Base-by-base conservation (phyloP, 2,888 invertebrate species). In the Asteroscopus sphinx region DNA sequence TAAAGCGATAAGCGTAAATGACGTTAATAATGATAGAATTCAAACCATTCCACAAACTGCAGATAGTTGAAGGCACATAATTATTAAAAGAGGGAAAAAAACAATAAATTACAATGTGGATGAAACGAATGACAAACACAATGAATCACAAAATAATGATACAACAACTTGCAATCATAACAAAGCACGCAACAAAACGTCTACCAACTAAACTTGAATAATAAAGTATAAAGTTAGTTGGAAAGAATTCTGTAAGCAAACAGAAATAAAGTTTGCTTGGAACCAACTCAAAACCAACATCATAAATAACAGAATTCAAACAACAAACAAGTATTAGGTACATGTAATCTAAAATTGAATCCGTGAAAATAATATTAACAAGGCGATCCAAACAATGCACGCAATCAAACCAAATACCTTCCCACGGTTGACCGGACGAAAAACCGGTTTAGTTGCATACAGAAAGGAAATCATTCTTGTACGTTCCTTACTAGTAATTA, bases 361-460 rank as follows among this genome's bases (percentile, higher is more conserved):
- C 13, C 28, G 21, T 44, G 42, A 53, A 57, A 68, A 63, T 45
- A 57, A 65, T 51, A 41, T 44, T 59, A 53, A 51, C 48, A 21
- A 57, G 49, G 56, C 57, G 58, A 60, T 59, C 21, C 54, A 77
- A 80, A 83, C 74, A 81, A 77, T 79, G 60, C 68, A 74, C 47
- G 65, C 70, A 71, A 74, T 75, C 53, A 85, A 89, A 81, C 80
- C 74, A 79, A 86, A 88, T 88, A 74, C 86, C 89, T 92, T 93
- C 93, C 91, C 93, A 93, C 93, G 92, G 85, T 83, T 77, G 82
- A 83, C 86, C 90, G 90, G 87, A 90, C 89, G 86, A 86, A 85
- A 89, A 92, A 92, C 93, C 82, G 88, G 92, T 92, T 88, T n/a
- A n/a, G 76, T 85, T 89, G 88, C 90, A 90, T 89, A 86, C 88